Base-by-base conservation (phyloP, 2,888 invertebrate genomes). In the Esperia sulphurella region DNA sequence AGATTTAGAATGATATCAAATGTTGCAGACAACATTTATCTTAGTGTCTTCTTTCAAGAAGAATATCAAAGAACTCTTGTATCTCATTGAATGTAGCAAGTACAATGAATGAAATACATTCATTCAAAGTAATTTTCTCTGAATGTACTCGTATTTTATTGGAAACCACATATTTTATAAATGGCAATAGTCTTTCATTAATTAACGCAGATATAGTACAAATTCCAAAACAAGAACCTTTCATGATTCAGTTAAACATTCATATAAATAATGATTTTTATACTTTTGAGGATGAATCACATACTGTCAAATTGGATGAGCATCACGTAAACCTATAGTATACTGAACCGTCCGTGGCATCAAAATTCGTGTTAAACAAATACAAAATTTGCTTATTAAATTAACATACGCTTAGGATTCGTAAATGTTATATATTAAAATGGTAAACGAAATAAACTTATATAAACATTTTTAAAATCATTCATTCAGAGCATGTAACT, bases 311-410 rank as follows among this genome's bases (percentile, higher is more conserved):
- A 3, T 21, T 21, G 3, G 21, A 3, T 21, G 21, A 21, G 21
- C 21, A 3, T 2, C 21, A 5, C 2, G 21, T 21, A 21, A 21
- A n/a, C n/a, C n/a, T n/a, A n/a, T n/a, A n/a, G 21, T 21, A 21
- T 5, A 3, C 21, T 21, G 21, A 21, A 21, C n/a, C 21, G 21
- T 21, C 21, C 21, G 21, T 21, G 5, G 21, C 5, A n/a, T 4
- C 38, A 13, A n/a, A 28, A n/a, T 9, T 45, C 52, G 45, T 52
- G 52, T 38, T n/a, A 14, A 33, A 13, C 40, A 12, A 44, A 46
- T 46, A 50, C 7, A 43, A 44, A 35, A 37, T 39, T 45, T 13
- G 33, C 28, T 49, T 13, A 35, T 43, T 43, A 8, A 44, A 43
- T 41, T 50, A 8, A 41, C 50, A 40, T 41, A 9, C 14, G 28